Conservation (phyloP, 2,113 vertebrate species). For the Serilophus lunatus region DNA sequence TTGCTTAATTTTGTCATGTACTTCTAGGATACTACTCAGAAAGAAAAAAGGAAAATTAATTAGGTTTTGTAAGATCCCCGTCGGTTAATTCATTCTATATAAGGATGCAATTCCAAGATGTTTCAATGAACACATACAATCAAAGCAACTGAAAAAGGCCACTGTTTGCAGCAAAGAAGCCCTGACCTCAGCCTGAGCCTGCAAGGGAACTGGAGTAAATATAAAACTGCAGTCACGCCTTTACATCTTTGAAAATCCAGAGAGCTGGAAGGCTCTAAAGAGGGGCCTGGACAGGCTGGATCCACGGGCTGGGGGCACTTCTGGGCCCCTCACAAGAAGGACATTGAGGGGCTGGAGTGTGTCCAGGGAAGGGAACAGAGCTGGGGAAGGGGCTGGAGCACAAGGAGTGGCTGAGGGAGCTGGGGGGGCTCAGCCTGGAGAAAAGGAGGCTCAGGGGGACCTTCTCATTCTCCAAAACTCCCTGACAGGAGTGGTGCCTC, state of each 20-base stretch:
- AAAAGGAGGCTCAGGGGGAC: neutral
- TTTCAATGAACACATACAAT: neutral
- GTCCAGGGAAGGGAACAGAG: neutral
- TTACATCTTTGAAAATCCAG: neutral
- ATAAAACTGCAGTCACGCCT: neutral
- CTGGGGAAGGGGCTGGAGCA: neutral
- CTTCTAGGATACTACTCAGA: neutral
- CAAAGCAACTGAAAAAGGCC: neutral
- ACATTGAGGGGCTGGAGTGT: neutral
- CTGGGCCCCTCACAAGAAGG: neutral
- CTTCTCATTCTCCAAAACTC: neutral
- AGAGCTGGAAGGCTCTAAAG: neutral
- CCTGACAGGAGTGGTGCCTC: neutral
- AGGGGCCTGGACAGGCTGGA: neutral
- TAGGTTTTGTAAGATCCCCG: neutral
- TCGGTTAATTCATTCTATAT: neutral
- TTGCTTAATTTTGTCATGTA: neutral
- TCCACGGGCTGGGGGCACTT: rapidly evolving
- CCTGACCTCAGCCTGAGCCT: neutral
- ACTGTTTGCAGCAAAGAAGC: neutral
- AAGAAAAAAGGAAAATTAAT: neutral
- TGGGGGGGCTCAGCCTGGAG: neutral
- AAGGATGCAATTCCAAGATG: neutral
- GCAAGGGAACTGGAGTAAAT: neutral
- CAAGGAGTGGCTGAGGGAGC: neutral